Conservation (phyloP, 2,113 vertebrate genomes). For the Esox niger region DNA sequence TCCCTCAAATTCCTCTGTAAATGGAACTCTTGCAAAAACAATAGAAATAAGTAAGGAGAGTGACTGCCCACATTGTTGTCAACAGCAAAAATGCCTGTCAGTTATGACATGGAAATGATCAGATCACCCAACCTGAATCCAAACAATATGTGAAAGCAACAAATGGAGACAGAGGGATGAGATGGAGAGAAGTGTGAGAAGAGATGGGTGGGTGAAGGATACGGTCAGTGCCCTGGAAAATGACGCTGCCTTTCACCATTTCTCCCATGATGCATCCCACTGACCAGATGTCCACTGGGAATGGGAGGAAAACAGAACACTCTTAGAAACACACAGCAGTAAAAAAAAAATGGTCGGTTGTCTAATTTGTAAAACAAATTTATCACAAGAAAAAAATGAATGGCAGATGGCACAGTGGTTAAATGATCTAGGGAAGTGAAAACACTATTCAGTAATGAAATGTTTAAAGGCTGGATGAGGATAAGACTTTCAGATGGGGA, state of each 20-base stretch:
- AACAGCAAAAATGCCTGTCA: no score
- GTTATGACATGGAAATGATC: no score
- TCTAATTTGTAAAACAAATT: slow-evolving; percentile 15
- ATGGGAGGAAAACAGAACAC: slow-evolving; percentile 62
- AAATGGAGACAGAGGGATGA: slow-evolving; percentile 2
- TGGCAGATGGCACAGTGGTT: background rate
- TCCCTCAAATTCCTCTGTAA: no score
- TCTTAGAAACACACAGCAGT: slow-evolving; percentile 17
- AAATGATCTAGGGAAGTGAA: no score
- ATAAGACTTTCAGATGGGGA: no score
- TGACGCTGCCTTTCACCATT: slow-evolving; percentile 98
- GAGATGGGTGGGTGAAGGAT: slow-evolving; percentile 82
- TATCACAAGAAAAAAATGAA: slow-evolving; percentile 2
- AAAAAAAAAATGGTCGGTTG: slow-evolving; percentile 19
- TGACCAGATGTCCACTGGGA: slow-evolving; percentile 99
- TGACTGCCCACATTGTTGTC: no score
- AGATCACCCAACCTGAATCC: no score
- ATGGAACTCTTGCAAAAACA: no score
- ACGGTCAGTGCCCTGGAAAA: slow-evolving; percentile 99
- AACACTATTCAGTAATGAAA: no score
- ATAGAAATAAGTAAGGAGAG: no score
- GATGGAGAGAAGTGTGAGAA: slow-evolving; percentile 27
- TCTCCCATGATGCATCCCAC: slow-evolving; percentile 99
- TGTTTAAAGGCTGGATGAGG: no score
- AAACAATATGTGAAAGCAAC: no score